Percentiles rank a stretch among this genome's conserved stretches.
Conservation (phyloP, 2,888 invertebrate species). For the Eupithecia dodoneata region DNA sequence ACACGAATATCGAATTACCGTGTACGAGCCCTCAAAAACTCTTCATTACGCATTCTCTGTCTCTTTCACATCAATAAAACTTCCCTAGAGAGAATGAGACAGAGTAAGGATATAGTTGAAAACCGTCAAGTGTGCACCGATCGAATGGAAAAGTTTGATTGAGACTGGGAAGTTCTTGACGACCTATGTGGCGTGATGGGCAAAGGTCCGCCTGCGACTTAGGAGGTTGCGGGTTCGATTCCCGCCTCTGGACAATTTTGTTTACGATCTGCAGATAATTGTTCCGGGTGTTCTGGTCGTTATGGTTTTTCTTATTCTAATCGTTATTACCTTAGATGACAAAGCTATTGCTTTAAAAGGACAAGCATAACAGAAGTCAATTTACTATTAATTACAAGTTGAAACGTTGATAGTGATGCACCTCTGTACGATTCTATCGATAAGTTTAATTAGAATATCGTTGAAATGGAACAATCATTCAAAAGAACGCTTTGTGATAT, state of each 20-base stretch:
- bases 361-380: conserved; percentile 33
- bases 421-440: conserved; percentile 5
- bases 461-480: not conserved
- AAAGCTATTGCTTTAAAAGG: conserved; percentile 5
- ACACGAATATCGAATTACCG: conserved; percentile 75
- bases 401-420: conserved; percentile 19
- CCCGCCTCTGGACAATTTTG: too few species aligned
- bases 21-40: conserved; percentile 33
- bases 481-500: not conserved
- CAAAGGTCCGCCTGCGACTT: too few species aligned
- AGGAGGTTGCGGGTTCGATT: too few species aligned
- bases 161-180: not conserved
- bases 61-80: conserved; percentile 43
- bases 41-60: conserved; percentile 48
- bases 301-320: too few species aligned
- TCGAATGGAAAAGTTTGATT: conserved; percentile 48
- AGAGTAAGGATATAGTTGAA: conserved; percentile 68
- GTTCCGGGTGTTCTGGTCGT: too few species aligned
- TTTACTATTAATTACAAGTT: conserved; percentile 44
- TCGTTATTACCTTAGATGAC: not conserved
- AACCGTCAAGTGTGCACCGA: conserved; percentile 66
- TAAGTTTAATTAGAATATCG: not conserved
- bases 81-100: conserved; percentile 43
- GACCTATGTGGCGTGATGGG: too few species aligned
- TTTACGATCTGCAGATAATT: too few species aligned